These are phyloP conservation scores for Atractosteus spatula DNA, from an alignment of 2,113 vertebrate genomes.

Conservation along the genomic window DNA sequence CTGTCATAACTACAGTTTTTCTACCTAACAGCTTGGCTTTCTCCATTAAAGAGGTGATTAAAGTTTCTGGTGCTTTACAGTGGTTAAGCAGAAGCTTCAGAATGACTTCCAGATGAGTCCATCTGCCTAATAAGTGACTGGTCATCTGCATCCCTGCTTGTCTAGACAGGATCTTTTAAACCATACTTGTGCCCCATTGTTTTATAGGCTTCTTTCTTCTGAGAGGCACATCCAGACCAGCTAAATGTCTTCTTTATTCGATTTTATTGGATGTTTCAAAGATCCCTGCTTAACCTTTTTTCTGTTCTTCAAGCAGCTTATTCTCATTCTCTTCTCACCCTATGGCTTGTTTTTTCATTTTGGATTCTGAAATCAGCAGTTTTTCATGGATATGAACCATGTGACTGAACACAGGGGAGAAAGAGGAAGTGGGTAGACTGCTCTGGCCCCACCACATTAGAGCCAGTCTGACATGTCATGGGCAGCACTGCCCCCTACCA, in stretches of 20 bases:
- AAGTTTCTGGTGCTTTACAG: background rate
- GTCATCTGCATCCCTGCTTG: slow-evolving; percentile 13
- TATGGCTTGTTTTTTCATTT: slow-evolving; percentile 4
- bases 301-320: too few relatives aligned
- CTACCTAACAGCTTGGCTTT: too few relatives aligned
- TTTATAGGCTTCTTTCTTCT: slow-evolving; percentile 17
- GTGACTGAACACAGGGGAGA: background rate
- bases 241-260: slow-evolving; percentile 17
- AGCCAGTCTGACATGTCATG: too few relatives aligned
- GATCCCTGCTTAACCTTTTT: slow-evolving; percentile 7
- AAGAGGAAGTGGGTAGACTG: background rate
- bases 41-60: too few relatives aligned
- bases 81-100: slow-evolving; percentile 1
- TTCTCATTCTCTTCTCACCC: too few relatives aligned
- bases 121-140: slow-evolving; percentile 14
- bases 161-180: slow-evolving; percentile 33
- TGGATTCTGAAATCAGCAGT: background rate
- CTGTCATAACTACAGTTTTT: too few relatives aligned
- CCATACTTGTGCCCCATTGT: slow-evolving; percentile 9
- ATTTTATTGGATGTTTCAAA: slow-evolving; percentile 7
- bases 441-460: background rate
- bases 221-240: slow-evolving; percentile 13
- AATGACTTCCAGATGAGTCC: slow-evolving; percentile 7
- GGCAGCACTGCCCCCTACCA: too few relatives aligned
- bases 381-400: slow-evolving; percentile 3